A percentile compares a stretch with the other conserved stretches of the same genome.
phyloP scores from a whole-genome alignment of 1,140 invertebrate species.

The Neodiprion virginianus region DNA sequence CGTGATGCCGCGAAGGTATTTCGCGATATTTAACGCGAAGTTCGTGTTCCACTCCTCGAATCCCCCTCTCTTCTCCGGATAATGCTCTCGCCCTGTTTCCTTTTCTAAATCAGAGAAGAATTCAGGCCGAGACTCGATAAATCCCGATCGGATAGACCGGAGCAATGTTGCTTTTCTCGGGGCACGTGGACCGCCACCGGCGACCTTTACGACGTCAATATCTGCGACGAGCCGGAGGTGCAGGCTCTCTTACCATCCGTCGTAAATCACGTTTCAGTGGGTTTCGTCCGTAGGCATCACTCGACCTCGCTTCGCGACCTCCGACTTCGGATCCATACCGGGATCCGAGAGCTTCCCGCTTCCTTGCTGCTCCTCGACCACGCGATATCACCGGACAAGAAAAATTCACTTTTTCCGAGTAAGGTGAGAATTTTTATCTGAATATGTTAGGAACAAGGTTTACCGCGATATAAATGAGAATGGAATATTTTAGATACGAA shows the following conservation, averaged over 20 bases:
- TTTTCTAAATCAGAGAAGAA: neutral
- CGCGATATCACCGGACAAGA: too few relatives aligned
- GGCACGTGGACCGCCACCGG: neutral
- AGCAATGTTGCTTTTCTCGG: neutral
- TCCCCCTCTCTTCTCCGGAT: too few relatives aligned
- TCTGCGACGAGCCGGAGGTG: neutral
- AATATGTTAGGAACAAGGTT: too few relatives aligned
- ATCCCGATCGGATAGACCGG: neutral
- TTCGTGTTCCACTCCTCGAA: too few relatives aligned
- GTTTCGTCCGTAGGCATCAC: neutral
- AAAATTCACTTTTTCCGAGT: too few relatives aligned
- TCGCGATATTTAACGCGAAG: too few relatives aligned
- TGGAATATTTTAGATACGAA: too few relatives aligned
- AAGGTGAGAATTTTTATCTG: too few relatives aligned
- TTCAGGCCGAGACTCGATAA: neutral
- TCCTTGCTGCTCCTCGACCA: neutral
- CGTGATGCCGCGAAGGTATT: too few relatives aligned
- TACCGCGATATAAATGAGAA: too few relatives aligned
- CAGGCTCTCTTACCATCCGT: neutral
- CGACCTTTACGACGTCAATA: slow-evolving; percentile 1
- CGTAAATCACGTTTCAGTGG: neutral
- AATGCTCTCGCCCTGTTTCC: too few relatives aligned
- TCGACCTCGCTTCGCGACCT: neutral
- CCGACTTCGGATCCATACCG: neutral
- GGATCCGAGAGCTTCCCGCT: neutral